phyloP scores from a whole-genome alignment of 2,113 vertebrate species.

The Artemisiospiza belli region DNA sequence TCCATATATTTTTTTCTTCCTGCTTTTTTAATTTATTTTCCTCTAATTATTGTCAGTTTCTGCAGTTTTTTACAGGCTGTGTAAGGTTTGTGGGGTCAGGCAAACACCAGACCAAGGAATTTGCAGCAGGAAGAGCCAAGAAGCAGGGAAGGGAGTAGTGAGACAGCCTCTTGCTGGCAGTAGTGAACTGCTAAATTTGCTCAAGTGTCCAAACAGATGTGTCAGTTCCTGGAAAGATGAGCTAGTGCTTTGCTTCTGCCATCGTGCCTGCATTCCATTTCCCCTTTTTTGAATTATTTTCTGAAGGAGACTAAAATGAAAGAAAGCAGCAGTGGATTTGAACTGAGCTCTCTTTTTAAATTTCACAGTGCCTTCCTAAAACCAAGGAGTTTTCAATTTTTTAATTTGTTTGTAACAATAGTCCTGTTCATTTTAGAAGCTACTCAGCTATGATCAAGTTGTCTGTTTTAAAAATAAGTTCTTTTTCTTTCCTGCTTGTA shows the following conservation, averaged over 20 bases:
- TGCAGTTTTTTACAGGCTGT: not conserved
- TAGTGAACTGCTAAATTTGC: not conserved
- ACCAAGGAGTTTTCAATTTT: not conserved
- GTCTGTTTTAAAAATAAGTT: not conserved
- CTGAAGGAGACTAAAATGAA: not conserved
- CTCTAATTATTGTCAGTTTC: not conserved
- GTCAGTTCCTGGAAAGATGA: not conserved
- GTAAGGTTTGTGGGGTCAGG: not conserved
- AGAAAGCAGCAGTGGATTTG: not conserved
- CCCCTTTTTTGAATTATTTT: not conserved
- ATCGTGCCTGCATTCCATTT: not conserved
- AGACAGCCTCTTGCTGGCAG: not conserved
- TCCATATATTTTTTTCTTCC: accelerated
- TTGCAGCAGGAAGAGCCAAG: not conserved
- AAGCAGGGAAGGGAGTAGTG: not conserved
- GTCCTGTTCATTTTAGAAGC: not conserved
- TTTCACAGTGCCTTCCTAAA: not conserved
- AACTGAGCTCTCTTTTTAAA: not conserved
- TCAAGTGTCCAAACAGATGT: not conserved
- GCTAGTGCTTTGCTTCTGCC: not conserved
- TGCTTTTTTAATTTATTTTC: not conserved
- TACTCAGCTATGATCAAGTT: not conserved
- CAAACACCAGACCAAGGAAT: not conserved
- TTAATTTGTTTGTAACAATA: not conserved
- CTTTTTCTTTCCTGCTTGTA: not conserved